These are phyloP conservation scores for Trichogramma dendrolimi DNA, from an alignment of 2,888 invertebrate genomes.

Conservation along the genomic window DNA sequence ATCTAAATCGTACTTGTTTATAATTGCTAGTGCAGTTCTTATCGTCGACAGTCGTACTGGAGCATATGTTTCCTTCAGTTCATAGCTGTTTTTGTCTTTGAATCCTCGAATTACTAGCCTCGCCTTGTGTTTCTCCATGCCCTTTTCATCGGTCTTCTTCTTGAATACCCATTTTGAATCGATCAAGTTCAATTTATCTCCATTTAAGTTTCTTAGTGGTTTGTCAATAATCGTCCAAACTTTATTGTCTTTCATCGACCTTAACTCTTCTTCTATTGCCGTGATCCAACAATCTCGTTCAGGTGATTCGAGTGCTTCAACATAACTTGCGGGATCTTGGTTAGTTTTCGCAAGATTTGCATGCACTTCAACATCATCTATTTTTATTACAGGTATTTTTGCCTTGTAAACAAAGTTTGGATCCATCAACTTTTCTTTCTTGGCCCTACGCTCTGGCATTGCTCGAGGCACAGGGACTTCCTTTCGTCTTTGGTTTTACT, in stretches of 20 bases:
- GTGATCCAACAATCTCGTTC: too few species aligned
- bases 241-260: slow-evolving; percentile 22
- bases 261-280: slow-evolving; percentile 21
- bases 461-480: too few species aligned
- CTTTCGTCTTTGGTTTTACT: too few species aligned
- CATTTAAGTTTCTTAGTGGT: slow-evolving; percentile 8
- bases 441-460: slow-evolving; percentile 2
- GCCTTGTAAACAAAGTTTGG: too few species aligned
- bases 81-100: slow-evolving; percentile 9
- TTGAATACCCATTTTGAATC: slow-evolving; percentile 28
- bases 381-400: background rate
- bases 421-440: slow-evolving; percentile 7
- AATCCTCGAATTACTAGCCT: too few species aligned
- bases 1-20: too few species aligned
- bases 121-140: too few species aligned
- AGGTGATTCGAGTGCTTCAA: too few species aligned
- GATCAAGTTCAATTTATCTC: slow-evolving; percentile 17
- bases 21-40: slow-evolving; percentile 12
- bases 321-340: too few species aligned
- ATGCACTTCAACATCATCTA: too few species aligned
- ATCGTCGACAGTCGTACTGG: slow-evolving; percentile 22
- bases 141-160: too few species aligned
- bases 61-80: slow-evolving; percentile 8
- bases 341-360: background rate
- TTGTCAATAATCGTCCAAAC: slow-evolving; percentile 19